Evolutionary conservation across 1,140 invertebrate genomes (phyloP), one percentile per base, ranked within the genome.

Genomic region (Leptinotarsa texana): DNA sequence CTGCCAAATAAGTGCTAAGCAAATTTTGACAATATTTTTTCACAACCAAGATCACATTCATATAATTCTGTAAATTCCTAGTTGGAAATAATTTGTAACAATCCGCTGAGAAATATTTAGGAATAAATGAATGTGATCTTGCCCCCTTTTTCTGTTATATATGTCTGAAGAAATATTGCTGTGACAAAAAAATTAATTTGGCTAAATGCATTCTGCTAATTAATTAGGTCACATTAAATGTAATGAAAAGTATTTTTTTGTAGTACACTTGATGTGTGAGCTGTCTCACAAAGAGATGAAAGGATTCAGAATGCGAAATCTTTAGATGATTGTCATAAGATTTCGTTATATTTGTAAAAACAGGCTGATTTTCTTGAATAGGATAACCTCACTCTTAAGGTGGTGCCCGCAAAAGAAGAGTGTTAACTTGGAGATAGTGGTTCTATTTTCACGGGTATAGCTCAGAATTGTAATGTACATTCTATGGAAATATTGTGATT

Each of bases 401-500:
- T 76, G 75, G 75, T 76, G 75, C 75, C 75, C 75, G 65, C 61
- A 63, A 63, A 49, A 18, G 63, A 27, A 72, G 73, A 70, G 66
- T 69, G 57, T 42, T 33, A 72, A 68, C 70, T 72, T 65, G 51
- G 65, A 73, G 71, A 67, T 65, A 75, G 69, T 51, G 71, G 72
- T 67, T 51, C 63, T 73, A 61, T 76, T 73, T 63, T 76, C 63
- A 76, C 75, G 75, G 75, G 75, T 76, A 72, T 76, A 76, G 75
- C 75, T 76, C 75, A 76, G 71, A 72, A 76, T 76, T 57, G 70
- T 49, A 49, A 71, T 71, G 57, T 71, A 71, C 75, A 76, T 76
- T 76, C 72, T 76, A 57, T 73, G 49, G 69, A 76, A 76, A 76
- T 51, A 76, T 76, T 76, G 75, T 76, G 75, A 76, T 76, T 76